Conservation (phyloP, 37 sponge, comb jelly and placozoan genomes). For the Ianthella basta region DNA sequence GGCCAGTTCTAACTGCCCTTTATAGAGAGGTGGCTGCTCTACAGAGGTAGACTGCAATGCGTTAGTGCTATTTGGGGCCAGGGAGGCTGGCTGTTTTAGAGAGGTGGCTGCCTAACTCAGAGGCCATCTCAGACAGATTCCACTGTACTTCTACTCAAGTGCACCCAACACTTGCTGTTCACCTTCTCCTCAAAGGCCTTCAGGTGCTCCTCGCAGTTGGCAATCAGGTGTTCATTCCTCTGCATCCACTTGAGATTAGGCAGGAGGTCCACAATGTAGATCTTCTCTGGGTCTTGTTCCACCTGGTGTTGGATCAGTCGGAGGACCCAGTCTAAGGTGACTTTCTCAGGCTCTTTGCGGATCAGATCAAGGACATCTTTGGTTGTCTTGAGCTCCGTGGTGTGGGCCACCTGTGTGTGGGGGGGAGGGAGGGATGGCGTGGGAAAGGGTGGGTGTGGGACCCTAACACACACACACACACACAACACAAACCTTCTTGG, state of each 20-base stretch:
- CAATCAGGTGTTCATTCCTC: conserved; percentile 47
- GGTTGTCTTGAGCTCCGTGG: conserved; percentile 19
- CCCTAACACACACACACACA: background rate
- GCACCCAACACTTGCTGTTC: too few relatives aligned
- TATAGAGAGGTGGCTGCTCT: too few relatives aligned
- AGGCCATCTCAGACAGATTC: too few relatives aligned
- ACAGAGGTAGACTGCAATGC: too few relatives aligned
- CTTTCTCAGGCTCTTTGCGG: conserved; percentile 61
- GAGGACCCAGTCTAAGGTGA: conserved; percentile 73
- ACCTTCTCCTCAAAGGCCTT: conserved; percentile 66
- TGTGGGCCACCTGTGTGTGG: conserved; percentile 26
- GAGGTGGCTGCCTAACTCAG: too few relatives aligned
- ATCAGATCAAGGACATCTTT: conserved; percentile 52
- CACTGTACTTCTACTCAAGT: too few relatives aligned
- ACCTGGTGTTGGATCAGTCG: conserved; percentile 52
- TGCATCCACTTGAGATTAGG: conserved; percentile 77
- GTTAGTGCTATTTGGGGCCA: too few relatives aligned
- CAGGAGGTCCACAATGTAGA: conserved; percentile 68
- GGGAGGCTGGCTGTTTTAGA: too few relatives aligned
- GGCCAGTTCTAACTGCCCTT: too few relatives aligned
- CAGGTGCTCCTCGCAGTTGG: conserved; percentile 53
- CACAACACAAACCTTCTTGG: conserved; percentile 53
- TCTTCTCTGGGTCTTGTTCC: conserved; percentile 35
- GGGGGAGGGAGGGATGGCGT: background rate
- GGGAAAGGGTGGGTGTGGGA: background rate